These are phyloP conservation scores for Borostomias antarcticus DNA, from an alignment of 2,797 vertebrate species.

Conservation along the genomic window DNA sequence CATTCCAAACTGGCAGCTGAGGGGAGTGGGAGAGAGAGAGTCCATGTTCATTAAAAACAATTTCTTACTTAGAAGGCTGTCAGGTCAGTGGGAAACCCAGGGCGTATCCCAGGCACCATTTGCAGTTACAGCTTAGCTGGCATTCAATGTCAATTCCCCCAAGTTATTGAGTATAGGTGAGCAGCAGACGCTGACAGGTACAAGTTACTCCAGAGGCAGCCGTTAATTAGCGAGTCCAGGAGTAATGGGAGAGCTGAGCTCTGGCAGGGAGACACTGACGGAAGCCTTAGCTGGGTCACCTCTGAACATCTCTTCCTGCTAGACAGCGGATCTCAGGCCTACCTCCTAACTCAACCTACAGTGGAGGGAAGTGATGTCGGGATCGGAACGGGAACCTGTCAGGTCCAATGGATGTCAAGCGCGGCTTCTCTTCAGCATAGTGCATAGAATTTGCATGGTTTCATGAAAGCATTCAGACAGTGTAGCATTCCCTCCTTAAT, in stretches of 20 bases:
- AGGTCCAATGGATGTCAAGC: conserved; percentile 60
- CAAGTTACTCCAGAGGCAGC: conserved; percentile 74
- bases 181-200: conserved; percentile 71
- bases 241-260: conserved; percentile 59
- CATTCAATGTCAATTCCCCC: conserved; percentile 76
- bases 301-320: conserved; percentile 74
- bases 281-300: conserved; percentile 63
- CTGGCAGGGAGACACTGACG: conserved; percentile 57
- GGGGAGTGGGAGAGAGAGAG: conserved; percentile 35
- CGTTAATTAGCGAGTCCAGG: conserved; percentile 74
- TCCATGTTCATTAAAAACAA: conserved; percentile 26
- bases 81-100: conserved; percentile 57
- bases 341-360: conserved; percentile 54
- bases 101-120: conserved; percentile 70
- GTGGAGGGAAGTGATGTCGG: conserved; percentile 52
- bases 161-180: conserved; percentile 72
- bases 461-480: conserved; percentile 40
- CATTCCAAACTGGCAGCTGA: conserved; percentile 37
- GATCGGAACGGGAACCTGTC: conserved; percentile 62
- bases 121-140: conserved; percentile 72
- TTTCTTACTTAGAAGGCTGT: conserved; percentile 63
- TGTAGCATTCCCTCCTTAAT: conserved; percentile 14
- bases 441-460: conserved; percentile 40
- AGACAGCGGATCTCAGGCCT: conserved; percentile 66
- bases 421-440: conserved; percentile 51